These are phyloP conservation scores for Epistrophe grossulariae DNA, from an alignment of 2,888 invertebrate species.

Conservation along the genomic window DNA sequence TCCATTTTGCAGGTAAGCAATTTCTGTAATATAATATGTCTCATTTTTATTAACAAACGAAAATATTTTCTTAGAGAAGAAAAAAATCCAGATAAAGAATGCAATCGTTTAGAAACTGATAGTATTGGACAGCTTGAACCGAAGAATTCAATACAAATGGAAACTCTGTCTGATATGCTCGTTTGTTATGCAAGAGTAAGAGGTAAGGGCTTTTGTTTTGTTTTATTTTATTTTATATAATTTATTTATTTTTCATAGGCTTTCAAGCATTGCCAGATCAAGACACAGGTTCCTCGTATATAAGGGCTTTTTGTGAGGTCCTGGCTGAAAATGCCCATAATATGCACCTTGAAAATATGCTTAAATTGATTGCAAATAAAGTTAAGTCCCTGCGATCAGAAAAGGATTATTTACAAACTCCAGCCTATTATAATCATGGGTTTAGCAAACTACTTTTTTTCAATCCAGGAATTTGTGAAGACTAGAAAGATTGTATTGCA, in stretches of 20 bases:
- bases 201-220: slow-evolving; percentile 79
- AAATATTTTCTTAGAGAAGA: slow-evolving; percentile 79
- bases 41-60: not conserved
- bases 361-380: slow-evolving; percentile 86
- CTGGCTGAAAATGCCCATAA: slow-evolving; percentile 88
- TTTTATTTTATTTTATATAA: slow-evolving; percentile 7
- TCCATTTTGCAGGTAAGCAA: slow-evolving; percentile 87
- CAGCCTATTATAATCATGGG: slow-evolving; percentile 87
- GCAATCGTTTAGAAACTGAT: slow-evolving; percentile 70
- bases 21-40: not conserved
- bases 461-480: slow-evolving; percentile 86
- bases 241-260: slow-evolving; percentile 65
- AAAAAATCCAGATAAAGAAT: slow-evolving; percentile 80
- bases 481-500: slow-evolving; percentile 5
- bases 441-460: slow-evolving; percentile 87
- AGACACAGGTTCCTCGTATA: slow-evolving; percentile 88
- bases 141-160: slow-evolving; percentile 66
- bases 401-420: slow-evolving; percentile 85
- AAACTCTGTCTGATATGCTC: slow-evolving; percentile 86
- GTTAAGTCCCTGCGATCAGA: slow-evolving; percentile 83
- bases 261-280: slow-evolving; percentile 85
- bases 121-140: slow-evolving; percentile 34
- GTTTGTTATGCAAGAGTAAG: slow-evolving; percentile 88
- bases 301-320: slow-evolving; percentile 87
- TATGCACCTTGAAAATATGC: slow-evolving; percentile 87